These are phyloP conservation scores for Enteromius argenteus DNA, from an alignment of 2,797 vertebrate species.

Conservation along the genomic window DNA sequence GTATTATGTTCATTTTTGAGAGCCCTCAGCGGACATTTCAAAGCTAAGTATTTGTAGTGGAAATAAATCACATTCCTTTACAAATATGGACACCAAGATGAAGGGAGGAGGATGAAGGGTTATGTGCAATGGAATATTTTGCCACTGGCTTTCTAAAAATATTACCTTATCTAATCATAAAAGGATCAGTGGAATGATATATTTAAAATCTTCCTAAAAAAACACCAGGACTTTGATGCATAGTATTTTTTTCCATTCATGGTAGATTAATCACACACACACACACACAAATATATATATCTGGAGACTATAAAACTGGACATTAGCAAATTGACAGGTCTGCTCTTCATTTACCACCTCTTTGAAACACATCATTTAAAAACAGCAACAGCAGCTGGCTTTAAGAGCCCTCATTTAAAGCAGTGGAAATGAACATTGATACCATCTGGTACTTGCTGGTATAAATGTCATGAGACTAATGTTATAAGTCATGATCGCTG, in stretches of 20 bases:
- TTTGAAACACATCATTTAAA: slow-evolving; percentile 12
- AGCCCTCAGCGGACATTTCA: background rate
- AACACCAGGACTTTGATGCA: background rate
- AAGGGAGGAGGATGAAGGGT: slow-evolving; percentile 21
- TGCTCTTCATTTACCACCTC: slow-evolving; percentile 20
- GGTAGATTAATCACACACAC: background rate
- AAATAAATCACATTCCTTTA: slow-evolving; percentile 62
- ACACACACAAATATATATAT: background rate
- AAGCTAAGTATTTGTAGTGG: slow-evolving; percentile 35
- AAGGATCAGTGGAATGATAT: slow-evolving; percentile 17
- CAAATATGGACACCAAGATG: slow-evolving; percentile 54
- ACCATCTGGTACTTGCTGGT: slow-evolving; percentile 16
- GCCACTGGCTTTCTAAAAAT: slow-evolving; percentile 43
- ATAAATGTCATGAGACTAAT: slow-evolving; percentile 31
- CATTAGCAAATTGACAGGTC: background rate
- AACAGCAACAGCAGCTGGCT: slow-evolving; percentile 23
- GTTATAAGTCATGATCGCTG: slow-evolving; percentile 11
- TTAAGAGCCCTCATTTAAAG: slow-evolving; percentile 14
- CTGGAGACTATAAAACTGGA: background rate
- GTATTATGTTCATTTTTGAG: slow-evolving; percentile 15
- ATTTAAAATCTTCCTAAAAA: background rate
- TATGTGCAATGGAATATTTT: slow-evolving; percentile 37
- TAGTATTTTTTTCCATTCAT: background rate
- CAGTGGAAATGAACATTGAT: slow-evolving; percentile 22
- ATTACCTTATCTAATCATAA: slow-evolving; percentile 29